Percentiles rank a stretch among this genome's conserved stretches.
Evolutionary conservation across 2,888 invertebrate genomes (phyloP).

Genomic region (Rhagophthalmus giganteus): DNA sequence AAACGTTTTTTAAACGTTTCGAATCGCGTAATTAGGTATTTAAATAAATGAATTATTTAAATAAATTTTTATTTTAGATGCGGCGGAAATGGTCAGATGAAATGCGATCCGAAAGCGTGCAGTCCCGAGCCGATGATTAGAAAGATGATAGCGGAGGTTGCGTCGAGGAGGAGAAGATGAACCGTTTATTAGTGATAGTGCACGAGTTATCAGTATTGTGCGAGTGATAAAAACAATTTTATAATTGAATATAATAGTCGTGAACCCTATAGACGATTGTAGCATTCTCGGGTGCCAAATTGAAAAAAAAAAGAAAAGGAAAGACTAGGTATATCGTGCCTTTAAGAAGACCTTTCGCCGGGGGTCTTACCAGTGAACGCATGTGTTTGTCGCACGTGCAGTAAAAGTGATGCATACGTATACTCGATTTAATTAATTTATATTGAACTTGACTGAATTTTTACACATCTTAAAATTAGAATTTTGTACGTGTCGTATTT

Average conservation of each 20-base stretch:
- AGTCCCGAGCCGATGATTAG: conserved; percentile 87
- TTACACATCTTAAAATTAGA: conserved; percentile 50
- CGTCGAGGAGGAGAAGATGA: conserved; percentile 73
- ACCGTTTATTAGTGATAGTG: conserved; percentile 45
- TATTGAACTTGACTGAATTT: conserved; percentile 50
- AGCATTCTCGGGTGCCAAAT: conserved; percentile 58
- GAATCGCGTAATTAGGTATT: too few species aligned
- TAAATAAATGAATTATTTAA: too few species aligned
- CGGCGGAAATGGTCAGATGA: conserved; percentile 91
- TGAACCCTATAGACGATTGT: conserved; percentile 43
- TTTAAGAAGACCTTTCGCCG: conserved; percentile 38
- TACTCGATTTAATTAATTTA: conserved; percentile 43
- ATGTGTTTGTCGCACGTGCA: conserved; percentile 24
- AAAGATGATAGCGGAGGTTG: conserved; percentile 86
- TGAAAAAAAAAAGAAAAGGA: too few species aligned
- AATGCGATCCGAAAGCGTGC: conserved; percentile 89
- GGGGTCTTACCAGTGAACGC: conserved; percentile 26
- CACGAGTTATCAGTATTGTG: conserved; percentile 47
- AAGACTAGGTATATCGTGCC: conserved; percentile 54
- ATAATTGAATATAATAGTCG: conserved; percentile 48
- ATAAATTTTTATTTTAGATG: conserved; percentile 65
- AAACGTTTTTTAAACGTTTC: too few species aligned
- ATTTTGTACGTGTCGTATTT: conserved; percentile 51
- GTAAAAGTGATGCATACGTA: conserved; percentile 41
- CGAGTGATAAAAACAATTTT: conserved; percentile 53